Conservation (phyloP, 2,888 invertebrate species). For the Parascotia fuliginaria region DNA sequence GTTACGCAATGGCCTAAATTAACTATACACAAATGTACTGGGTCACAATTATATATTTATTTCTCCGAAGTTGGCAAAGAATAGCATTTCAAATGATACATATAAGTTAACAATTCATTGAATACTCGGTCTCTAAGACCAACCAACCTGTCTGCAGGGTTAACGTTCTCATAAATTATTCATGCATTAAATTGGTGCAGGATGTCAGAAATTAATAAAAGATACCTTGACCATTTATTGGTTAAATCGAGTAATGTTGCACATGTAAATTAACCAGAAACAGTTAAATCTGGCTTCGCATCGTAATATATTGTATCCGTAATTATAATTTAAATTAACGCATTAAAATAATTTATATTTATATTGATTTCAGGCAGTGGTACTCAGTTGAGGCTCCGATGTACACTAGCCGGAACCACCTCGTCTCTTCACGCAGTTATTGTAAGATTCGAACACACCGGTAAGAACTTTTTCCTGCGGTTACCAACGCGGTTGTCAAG, state of each 20-base stretch:
- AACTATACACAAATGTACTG: no score
- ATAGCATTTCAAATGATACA: background rate
- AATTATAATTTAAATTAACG: background rate
- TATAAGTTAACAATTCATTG: constrained; percentile 17
- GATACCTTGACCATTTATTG: constrained; percentile 18
- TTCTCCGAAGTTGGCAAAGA: background rate
- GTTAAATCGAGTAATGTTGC: constrained; percentile 14
- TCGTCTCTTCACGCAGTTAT: no score
- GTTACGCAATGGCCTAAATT: no score
- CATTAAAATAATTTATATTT: background rate
- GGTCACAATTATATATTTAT: no score
- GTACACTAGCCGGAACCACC: no score
- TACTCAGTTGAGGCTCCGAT: no score
- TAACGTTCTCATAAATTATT: constrained; percentile 35
- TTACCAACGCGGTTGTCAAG: no score
- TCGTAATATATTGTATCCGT: background rate
- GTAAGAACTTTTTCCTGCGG: no score
- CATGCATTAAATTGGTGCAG: constrained; percentile 25
- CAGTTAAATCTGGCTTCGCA: background rate
- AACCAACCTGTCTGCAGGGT: constrained; percentile 33
- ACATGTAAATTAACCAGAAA: constrained; percentile 5
- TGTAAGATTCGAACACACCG: no score
- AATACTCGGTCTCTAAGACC: constrained; percentile 13
- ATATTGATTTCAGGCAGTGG: no score
- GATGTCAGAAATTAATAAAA: constrained; percentile 38